Base-by-base conservation (phyloP, 2,113 vertebrate species). In the Cebus imitator region DNA sequence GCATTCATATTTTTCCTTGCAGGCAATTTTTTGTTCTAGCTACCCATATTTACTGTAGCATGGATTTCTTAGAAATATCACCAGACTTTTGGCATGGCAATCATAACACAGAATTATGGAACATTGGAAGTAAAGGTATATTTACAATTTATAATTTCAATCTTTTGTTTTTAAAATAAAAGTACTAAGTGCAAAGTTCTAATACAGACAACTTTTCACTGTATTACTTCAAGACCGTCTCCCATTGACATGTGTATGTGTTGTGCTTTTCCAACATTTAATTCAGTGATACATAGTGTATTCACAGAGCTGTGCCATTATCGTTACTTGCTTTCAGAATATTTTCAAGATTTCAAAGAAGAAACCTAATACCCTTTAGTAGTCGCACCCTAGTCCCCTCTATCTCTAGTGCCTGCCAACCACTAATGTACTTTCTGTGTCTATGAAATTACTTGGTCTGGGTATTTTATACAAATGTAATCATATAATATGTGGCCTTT, bases 201-300 rank as follows among this genome's bases (percentile, higher is more conserved):
- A 35, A 20, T 18, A 10, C 4, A 25, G 10, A 13, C 0, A 1
- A 27, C 23, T 64, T 72, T 35, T 45, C 14, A 57, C 1, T 50
- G 10, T 30, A 23, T 50, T 18, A 16, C 5, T 52, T 37, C 3
- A 76, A 45, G 50, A 78, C 2, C 25, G n/a, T 45, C 16, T 48
- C 40, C 40, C 20, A 14, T 1, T 7, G 14, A 52, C 5, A 23
- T 20, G 11, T 48, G 32, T 13, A 16, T 48, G n/a, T 25, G 35
- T 37, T 48, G 12, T 80, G 8, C 6, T 91, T 81, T 82, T 40
- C 45, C 79, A 66, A 1, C 50, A 3, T 18, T 14, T 8, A 50
- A 55, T 83, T 93, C 9, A 37, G 76, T 52, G 43, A 18, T 20
- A n/a, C 43, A 89, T n/a, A 40, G 45, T 8, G 2, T 52, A 43